These are phyloP conservation scores for Helostoma temminkii DNA, from an alignment of 2,797 vertebrate species.

Conservation along the genomic window DNA sequence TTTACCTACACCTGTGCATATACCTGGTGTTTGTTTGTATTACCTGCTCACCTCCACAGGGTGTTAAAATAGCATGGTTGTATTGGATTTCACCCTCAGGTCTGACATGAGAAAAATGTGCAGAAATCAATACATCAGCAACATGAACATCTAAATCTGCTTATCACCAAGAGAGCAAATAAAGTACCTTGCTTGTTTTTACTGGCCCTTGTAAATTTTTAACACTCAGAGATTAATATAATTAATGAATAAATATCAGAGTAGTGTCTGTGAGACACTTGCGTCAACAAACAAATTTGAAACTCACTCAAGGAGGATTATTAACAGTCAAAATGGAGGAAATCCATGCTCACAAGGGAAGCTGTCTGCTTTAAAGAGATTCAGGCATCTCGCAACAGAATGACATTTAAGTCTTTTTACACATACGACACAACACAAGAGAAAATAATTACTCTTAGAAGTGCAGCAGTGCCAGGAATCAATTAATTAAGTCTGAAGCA, in stretches of 20 bases:
- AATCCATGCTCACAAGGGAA: background rate
- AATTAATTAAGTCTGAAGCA: background rate
- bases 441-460: conserved; percentile 23
- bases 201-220: background rate
- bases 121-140: conserved; percentile 27
- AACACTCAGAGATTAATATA: background rate
- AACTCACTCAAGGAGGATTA: background rate
- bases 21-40: conserved; percentile 20
- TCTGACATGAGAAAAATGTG: conserved; percentile 5
- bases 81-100: conserved; percentile 37
- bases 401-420: conserved; percentile 2
- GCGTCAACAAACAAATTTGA: background rate
- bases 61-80: conserved; percentile 20
- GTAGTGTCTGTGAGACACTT: background rate
- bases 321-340: background rate
- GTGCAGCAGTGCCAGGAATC: background rate
- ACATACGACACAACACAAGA: background rate
- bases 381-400: background rate
- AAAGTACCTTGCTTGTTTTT: background rate
- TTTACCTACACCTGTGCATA: conserved; percentile 27
- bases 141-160: background rate
- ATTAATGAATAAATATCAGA: background rate
- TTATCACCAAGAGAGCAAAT: background rate
- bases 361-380: conserved; percentile 12
- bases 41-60: conserved; percentile 32